A percentile compares a stretch with the other conserved stretches of the same genome.
phyloP scores from a whole-genome alignment of 2,888 invertebrate species.

The Cremastinae sp. region DNA sequence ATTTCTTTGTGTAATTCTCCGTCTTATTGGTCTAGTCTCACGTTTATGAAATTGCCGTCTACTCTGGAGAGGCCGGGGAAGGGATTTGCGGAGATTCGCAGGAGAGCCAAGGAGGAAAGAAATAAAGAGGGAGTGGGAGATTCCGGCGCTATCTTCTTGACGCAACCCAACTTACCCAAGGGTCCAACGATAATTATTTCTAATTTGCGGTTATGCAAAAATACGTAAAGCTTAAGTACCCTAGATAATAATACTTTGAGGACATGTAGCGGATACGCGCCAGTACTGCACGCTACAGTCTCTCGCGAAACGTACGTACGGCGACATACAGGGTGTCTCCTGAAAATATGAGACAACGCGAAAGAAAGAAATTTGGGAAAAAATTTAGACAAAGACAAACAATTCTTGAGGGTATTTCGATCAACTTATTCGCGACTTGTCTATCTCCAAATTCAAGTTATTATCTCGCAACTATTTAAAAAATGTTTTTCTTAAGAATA shows the following conservation, averaged over 20 bases:
- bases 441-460: too few species aligned
- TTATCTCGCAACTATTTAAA: too few species aligned
- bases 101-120: too few species aligned
- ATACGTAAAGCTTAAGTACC: conserved; percentile 73
- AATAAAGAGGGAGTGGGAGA: conserved; percentile 5
- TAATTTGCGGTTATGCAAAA: conserved; percentile 76
- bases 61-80: too few species aligned
- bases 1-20: conserved; percentile 29
- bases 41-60: conserved; percentile 31
- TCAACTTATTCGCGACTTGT: too few species aligned
- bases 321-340: too few species aligned
- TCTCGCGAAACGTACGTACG: too few species aligned
- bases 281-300: conserved; percentile 20
- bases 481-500: too few species aligned
- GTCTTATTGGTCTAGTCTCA: conserved; percentile 49
- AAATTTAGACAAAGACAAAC: too few species aligned
- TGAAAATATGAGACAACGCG: too few species aligned
- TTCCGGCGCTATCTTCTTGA: conserved; percentile 45
- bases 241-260: conserved; percentile 69
- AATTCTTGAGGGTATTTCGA: too few species aligned
- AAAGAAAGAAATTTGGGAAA: too few species aligned
- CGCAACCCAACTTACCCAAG: conserved; percentile 63
- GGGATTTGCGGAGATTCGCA: conserved; percentile 14
- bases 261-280: conserved; percentile 40
- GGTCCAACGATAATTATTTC: conserved; percentile 75